Percentiles rank a stretch among this genome's conserved stretches.
These are phyloP conservation scores for Agriopis leucophaearia DNA, from an alignment of 2,888 invertebrate genomes.

Conservation along the genomic window DNA sequence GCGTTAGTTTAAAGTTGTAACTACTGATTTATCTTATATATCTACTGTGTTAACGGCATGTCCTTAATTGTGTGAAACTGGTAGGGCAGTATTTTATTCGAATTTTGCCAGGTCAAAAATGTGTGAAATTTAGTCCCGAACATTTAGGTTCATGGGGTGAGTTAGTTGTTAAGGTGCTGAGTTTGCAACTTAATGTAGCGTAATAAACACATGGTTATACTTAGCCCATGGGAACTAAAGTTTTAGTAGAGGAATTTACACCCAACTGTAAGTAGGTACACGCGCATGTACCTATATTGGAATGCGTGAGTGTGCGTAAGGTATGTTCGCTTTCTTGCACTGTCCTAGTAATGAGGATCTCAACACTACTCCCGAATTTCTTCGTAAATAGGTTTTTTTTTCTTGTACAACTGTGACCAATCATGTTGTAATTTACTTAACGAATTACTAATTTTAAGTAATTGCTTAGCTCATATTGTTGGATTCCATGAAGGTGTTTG, in stretches of 20 bases:
- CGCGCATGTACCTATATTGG: neutral
- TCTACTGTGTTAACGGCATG: no score
- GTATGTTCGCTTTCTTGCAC: slow-evolving; percentile 1
- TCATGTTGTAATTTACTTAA: slow-evolving; percentile 1
- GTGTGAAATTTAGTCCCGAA: no score
- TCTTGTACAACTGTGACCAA: neutral
- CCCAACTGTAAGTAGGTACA: neutral
- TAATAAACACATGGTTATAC: neutral
- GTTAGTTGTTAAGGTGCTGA: no score
- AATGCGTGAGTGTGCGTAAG: neutral
- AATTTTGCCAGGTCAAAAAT: no score
- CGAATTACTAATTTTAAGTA: neutral
- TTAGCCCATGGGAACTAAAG: neutral
- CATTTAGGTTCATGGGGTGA: no score
- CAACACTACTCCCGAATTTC: slow-evolving; percentile 10
- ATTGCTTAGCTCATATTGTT: neutral
- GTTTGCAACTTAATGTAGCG: neutral
- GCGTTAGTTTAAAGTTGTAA: no score
- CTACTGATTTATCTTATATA: no score
- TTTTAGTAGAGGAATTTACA: slow-evolving; percentile 19
- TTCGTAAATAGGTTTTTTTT: slow-evolving; percentile 5
- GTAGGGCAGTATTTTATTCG: no score
- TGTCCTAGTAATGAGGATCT: slow-evolving; percentile 28
- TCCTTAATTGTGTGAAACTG: no score
- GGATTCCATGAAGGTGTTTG: neutral